Conservation (phyloP, 1,140 invertebrate species). For the Procambarus virginalis region DNA sequence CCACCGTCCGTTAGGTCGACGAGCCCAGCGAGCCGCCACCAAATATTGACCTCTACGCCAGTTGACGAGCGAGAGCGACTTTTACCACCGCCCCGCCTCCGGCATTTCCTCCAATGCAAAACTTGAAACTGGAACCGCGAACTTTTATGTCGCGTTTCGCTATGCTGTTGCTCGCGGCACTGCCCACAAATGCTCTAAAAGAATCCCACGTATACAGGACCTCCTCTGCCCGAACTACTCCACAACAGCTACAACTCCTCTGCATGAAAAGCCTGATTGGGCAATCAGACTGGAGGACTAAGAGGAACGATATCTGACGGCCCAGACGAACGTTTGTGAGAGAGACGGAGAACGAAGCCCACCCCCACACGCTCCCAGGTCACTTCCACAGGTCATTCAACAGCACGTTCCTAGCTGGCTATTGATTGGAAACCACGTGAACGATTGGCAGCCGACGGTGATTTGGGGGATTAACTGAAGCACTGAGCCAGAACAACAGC, state of each 20-base stretch:
- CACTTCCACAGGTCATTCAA: not conserved
- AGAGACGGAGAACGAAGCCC: not conserved
- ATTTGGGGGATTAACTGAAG: not conserved
- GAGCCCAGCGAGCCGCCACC: too few relatives aligned
- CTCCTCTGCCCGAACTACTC: too few relatives aligned
- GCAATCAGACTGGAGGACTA: too few relatives aligned
- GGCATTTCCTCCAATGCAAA: slow-evolving; percentile 8
- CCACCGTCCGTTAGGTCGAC: too few relatives aligned
- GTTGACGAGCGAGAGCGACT: not conserved
- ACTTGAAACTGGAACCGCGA: not conserved
- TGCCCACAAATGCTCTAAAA: too few relatives aligned
- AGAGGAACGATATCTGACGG: too few relatives aligned
- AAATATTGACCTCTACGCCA: not conserved
- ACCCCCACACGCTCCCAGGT: not conserved
- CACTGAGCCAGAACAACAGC: not conserved
- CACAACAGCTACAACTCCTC: too few relatives aligned
- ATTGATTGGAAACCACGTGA: not conserved
- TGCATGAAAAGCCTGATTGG: too few relatives aligned
- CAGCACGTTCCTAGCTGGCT: not conserved
- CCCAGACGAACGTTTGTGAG: not conserved
- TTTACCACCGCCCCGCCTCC: not conserved
- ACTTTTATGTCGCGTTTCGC: not conserved
- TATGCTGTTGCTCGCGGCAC: not conserved
- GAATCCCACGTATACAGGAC: too few relatives aligned
- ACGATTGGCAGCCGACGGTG: not conserved